A percentile compares a stretch with the other conserved stretches of the same genome.
These are phyloP conservation scores for Galerucella pusilla DNA, from an alignment of 2,888 invertebrate species.

Conservation along the genomic window DNA sequence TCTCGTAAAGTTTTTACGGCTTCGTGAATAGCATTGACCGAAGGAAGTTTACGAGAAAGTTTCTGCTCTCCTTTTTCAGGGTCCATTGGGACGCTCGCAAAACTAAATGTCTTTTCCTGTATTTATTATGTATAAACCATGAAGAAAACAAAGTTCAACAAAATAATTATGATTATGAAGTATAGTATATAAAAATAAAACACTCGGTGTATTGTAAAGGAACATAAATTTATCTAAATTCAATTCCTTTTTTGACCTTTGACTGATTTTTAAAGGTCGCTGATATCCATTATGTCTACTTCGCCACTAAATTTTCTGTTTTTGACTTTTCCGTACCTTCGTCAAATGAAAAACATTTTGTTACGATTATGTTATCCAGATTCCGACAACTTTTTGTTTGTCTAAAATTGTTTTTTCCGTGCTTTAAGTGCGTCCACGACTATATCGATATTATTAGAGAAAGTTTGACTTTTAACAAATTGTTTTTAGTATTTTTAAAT, in stretches of 20 bases:
- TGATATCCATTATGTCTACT: background rate
- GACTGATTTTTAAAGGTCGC: background rate
- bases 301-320: background rate
- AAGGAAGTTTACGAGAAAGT: slow-evolving; percentile 30
- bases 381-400: slow-evolving; percentile 2
- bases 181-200: no score
- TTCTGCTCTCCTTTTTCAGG: slow-evolving; percentile 3
- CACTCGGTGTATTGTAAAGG: no score
- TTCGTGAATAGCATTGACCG: slow-evolving; percentile 23
- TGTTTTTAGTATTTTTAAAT: slow-evolving; percentile 13
- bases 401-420: background rate
- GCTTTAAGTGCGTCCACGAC: background rate
- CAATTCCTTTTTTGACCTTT: background rate
- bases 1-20: slow-evolving; percentile 35
- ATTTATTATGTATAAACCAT: slow-evolving; percentile 30
- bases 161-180: no score
- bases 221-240: no score
- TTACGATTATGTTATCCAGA: slow-evolving; percentile 6
- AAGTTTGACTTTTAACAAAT: slow-evolving; percentile 13
- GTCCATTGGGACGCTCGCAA: slow-evolving; percentile 20
- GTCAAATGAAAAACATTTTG: background rate
- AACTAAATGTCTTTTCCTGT: slow-evolving; percentile 30
- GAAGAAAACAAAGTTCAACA: slow-evolving; percentile 22
- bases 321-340: background rate
- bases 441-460: slow-evolving; percentile 7